phyloP scores from a whole-genome alignment of 2,888 invertebrate genomes.

The Amphipyra berbera region DNA sequence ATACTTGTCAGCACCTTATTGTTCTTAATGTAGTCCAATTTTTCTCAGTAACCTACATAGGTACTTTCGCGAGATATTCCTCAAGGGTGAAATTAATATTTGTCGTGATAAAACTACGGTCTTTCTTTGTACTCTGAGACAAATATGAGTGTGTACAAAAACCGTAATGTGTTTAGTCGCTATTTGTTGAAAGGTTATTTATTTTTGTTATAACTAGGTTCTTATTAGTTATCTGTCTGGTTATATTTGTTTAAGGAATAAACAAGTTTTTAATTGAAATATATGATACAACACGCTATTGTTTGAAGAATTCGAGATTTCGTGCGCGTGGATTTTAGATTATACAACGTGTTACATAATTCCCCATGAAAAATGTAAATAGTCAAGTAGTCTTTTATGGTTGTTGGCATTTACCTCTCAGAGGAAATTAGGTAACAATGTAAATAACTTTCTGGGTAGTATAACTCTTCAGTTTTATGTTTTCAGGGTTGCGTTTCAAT shows the following conservation, averaged over 20 bases:
- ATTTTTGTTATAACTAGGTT: not conserved
- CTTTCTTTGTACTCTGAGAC: constrained; percentile 28
- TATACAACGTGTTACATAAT: too few species aligned
- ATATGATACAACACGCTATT: not conserved
- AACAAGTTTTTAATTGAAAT: not conserved
- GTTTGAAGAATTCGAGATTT: too few species aligned
- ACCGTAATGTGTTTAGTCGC: constrained; percentile 16
- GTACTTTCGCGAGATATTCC: constrained; percentile 26
- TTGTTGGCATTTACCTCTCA: too few species aligned
- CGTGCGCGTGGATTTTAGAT: too few species aligned
- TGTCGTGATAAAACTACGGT: constrained; percentile 30
- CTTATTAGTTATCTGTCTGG: not conserved
- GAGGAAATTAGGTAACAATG: too few species aligned
- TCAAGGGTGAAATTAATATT: constrained; percentile 53
- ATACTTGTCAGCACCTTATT: constrained; percentile 51
- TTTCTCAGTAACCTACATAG: constrained; percentile 36
- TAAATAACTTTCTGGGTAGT: too few species aligned
- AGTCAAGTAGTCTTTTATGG: too few species aligned
- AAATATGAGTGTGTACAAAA: constrained; percentile 41
- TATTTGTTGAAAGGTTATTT: constrained; percentile 14
- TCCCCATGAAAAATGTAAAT: too few species aligned
- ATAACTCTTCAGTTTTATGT: too few species aligned
- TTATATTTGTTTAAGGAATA: not conserved
- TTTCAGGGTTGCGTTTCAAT: too few species aligned
- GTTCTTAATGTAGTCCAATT: constrained; percentile 44